A percentile compares a stretch with the other conserved stretches of the same genome.
Evolutionary conservation across 92 coral and sea anemone species (phyloP).

Genomic region (Epizoanthus rinbou): DNA sequence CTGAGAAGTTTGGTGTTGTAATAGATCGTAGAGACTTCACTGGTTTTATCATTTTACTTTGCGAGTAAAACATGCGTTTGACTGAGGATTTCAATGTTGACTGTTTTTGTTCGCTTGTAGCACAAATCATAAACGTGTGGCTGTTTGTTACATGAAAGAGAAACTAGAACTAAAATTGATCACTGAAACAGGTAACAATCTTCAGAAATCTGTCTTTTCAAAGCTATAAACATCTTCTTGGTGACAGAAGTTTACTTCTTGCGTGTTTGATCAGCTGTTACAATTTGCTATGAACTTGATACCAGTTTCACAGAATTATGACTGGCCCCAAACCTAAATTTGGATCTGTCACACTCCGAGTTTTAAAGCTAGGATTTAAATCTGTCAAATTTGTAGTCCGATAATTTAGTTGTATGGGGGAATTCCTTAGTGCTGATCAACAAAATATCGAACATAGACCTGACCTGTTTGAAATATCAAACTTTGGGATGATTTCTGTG

Average conservation of each 20-base stretch:
- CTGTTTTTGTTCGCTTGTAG: not conserved
- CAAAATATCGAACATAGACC: not conserved
- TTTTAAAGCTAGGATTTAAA: too few relatives aligned
- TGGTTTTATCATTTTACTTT: not conserved
- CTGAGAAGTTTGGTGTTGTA: not conserved
- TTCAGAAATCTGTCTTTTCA: not conserved
- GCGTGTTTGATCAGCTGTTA: constrained; percentile 23
- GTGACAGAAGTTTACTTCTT: not conserved
- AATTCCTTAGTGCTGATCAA: not conserved
- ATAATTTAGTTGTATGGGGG: not conserved
- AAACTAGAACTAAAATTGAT: not conserved
- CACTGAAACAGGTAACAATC: not conserved
- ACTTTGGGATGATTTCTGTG: constrained; percentile 34
- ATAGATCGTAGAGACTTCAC: too few relatives aligned
- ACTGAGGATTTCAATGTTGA: not conserved
- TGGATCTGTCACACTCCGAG: too few relatives aligned
- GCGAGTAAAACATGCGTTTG: not conserved
- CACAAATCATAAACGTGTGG: not conserved
- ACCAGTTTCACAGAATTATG: too few relatives aligned
- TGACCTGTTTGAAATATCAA: not conserved
- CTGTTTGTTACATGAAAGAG: constrained; percentile 18
- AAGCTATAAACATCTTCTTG: not conserved
- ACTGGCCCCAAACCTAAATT: too few relatives aligned
- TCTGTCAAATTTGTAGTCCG: too few relatives aligned
- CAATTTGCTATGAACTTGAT: not conserved